These are phyloP conservation scores for Sylvicola cinctus DNA, from an alignment of 2,888 invertebrate species.

Conservation along the genomic window DNA sequence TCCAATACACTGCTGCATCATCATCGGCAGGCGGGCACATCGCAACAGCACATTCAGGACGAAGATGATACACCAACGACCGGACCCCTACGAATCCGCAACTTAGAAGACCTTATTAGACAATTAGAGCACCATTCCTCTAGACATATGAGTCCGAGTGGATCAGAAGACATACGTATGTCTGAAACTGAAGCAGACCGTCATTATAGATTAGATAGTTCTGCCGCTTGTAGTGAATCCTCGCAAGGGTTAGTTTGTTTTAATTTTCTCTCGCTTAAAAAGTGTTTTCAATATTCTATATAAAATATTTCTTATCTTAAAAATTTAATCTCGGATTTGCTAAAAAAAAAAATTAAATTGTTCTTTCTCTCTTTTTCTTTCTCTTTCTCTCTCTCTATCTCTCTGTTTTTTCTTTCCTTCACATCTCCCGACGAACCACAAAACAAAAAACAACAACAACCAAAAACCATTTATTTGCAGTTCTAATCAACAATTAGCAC, in stretches of 20 bases:
- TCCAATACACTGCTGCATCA: slow-evolving; percentile 17
- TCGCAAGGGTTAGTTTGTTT: slow-evolving; percentile 39
- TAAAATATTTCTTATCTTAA: background rate
- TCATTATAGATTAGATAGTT: slow-evolving; percentile 65
- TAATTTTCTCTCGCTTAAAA: slow-evolving; percentile 1
- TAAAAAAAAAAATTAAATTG: background rate
- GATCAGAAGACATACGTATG: slow-evolving; percentile 65
- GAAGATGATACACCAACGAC: slow-evolving; percentile 60
- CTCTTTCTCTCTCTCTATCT: background rate
- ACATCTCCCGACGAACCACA: background rate
- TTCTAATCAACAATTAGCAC: slow-evolving; percentile 28
- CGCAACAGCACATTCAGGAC: slow-evolving; percentile 33
- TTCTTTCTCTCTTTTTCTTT: too few relatives aligned
- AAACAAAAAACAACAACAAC: background rate
- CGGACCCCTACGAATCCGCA: slow-evolving; percentile 68
- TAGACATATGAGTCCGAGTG: slow-evolving; percentile 76
- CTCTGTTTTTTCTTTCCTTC: background rate
- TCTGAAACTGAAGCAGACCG: slow-evolving; percentile 80
- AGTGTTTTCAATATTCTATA: background rate
- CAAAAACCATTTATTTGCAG: slow-evolving; percentile 10
- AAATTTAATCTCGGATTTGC: background rate
- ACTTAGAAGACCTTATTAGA: slow-evolving; percentile 74
- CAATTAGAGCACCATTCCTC: slow-evolving; percentile 73
- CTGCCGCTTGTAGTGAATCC: slow-evolving; percentile 47
- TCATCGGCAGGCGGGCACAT: slow-evolving; percentile 12